A percentile compares a stretch with the other conserved stretches of the same genome.
Conservation (phyloP, 2,888 invertebrate genomes). For the Heterodera filipjevi region DNA sequence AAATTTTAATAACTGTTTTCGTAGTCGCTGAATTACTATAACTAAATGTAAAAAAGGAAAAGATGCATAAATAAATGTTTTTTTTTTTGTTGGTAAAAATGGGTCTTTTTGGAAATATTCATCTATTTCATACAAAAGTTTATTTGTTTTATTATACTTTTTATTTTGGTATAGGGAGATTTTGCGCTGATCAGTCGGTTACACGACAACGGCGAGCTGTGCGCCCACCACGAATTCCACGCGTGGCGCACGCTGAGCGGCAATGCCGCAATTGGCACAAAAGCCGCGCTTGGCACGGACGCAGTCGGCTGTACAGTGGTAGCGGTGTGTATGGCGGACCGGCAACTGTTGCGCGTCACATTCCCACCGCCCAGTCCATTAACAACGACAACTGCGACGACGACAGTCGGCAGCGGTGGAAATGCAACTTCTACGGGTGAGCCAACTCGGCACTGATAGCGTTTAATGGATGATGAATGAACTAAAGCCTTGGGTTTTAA, state of each 20-base stretch:
- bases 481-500: no score
- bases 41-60: no score
- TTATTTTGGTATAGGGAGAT: constrained; percentile 30
- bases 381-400: not conserved
- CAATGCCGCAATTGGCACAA: constrained; percentile 40
- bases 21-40: no score
- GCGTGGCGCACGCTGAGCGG: constrained; percentile 35
- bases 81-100: no score
- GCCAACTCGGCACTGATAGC: not conserved
- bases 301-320: constrained; percentile 34
- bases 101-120: no score
- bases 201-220: constrained; percentile 44
- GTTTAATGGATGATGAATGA: no score
- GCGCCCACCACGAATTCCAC: constrained; percentile 41
- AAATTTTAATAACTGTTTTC: no score
- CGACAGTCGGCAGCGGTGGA: not conserved
- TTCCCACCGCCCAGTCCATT: constrained; percentile 30
- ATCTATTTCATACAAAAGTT: no score
- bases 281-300: constrained; percentile 42
- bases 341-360: constrained; percentile 46
- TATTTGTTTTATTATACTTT: constrained; percentile 13
- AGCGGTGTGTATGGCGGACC: constrained; percentile 47
- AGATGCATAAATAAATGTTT: no score
- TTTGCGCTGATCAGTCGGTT: constrained; percentile 40
- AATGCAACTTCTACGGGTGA: not conserved